Conservation (phyloP, 2,113 vertebrate genomes). For the Cyprinodon variegatus region DNA sequence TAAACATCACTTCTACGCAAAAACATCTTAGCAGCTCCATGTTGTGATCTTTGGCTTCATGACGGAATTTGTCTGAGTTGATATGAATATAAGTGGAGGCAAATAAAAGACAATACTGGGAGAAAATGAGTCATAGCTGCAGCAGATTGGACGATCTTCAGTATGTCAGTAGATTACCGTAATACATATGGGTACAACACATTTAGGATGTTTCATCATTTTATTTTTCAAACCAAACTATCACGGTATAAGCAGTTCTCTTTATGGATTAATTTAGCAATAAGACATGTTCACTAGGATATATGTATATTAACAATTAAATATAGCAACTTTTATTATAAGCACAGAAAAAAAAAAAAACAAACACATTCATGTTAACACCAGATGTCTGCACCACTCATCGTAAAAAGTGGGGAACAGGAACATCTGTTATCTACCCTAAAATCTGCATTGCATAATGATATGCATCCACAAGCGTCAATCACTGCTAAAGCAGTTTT, state of each 20-base stretch:
- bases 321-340: slow-evolving; percentile 1
- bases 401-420: slow-evolving; percentile 4
- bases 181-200: slow-evolving; percentile 35
- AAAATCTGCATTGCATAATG: slow-evolving; percentile 18
- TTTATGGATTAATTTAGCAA: not conserved
- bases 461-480: slow-evolving; percentile 19
- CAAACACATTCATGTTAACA: slow-evolving; percentile 34
- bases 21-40: too few relatives aligned
- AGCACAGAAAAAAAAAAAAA: slow-evolving; percentile 10
- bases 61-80: too few relatives aligned
- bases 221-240: slow-evolving; percentile 2
- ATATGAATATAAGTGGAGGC: not conserved
- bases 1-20: not conserved
- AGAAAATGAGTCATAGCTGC: not conserved
- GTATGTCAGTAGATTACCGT: slow-evolving; percentile 9
- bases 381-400: slow-evolving; percentile 11
- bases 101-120: too few relatives aligned
- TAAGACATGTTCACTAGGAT: not conserved
- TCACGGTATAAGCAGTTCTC: not conserved
- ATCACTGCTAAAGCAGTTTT: slow-evolving; percentile 13
- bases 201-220: slow-evolving; percentile 12
- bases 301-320: slow-evolving; percentile 9
- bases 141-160: not conserved
- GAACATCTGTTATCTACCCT: slow-evolving; percentile 3
- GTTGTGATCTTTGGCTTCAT: too few relatives aligned